phyloP scores from a whole-genome alignment of 2,888 invertebrate genomes.

The Tinea semifulvella region DNA sequence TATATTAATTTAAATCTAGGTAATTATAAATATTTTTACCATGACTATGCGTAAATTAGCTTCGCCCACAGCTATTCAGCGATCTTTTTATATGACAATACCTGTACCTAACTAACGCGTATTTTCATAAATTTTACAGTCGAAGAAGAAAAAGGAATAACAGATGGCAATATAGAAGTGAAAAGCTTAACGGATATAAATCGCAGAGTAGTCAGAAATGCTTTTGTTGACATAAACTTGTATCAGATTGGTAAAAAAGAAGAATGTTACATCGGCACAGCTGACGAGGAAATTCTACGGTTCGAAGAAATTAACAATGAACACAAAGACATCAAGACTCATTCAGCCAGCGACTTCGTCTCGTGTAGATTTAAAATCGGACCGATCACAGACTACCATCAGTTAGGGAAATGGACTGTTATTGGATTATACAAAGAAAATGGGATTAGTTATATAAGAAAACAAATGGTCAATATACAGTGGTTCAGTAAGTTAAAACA shows the following conservation, averaged over 20 bases:
- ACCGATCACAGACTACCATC: conserved; percentile 22
- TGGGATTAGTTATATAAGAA: conserved; percentile 20
- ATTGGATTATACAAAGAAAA: conserved; percentile 22
- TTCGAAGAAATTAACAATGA: neutral
- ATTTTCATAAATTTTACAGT: too few species aligned
- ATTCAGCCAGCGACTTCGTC: conserved; percentile 23
- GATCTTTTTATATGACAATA: too few species aligned
- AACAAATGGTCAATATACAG: conserved; percentile 24
- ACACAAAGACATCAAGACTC: conserved; percentile 6
- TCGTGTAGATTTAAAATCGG: conserved; percentile 28
- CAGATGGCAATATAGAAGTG: neutral
- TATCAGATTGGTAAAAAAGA: conserved; percentile 22
- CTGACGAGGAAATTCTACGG: neutral
- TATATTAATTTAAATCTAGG: too few species aligned
- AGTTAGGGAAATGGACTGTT: conserved; percentile 26
- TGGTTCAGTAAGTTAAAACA: conserved; percentile 26
- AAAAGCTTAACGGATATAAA: conserved; percentile 16
- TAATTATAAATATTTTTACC: too few species aligned
- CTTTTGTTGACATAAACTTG: conserved; percentile 22
- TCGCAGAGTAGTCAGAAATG: conserved; percentile 5
- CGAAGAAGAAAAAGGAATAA: neutral
- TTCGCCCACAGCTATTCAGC: too few species aligned
- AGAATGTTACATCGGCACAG: conserved; percentile 21
- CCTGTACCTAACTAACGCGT: too few species aligned
- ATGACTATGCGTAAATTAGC: too few species aligned